Evolutionary conservation across 2,113 vertebrate genomes (phyloP).

Genomic region (Tauraco erythrolophus): DNA sequence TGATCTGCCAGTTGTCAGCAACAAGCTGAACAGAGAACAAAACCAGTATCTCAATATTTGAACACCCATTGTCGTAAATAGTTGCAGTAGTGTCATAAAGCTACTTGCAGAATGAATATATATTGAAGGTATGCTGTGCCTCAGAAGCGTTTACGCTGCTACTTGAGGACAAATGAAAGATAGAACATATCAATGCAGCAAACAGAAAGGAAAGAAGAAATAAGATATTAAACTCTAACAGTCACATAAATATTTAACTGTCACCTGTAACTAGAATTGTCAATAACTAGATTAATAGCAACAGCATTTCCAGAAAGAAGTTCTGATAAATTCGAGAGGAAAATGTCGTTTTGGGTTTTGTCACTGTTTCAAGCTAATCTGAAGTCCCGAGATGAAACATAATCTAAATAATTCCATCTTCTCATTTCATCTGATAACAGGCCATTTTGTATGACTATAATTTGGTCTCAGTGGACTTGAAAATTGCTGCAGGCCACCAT

Average conservation of each 20-base stretch:
- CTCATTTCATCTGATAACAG: not conserved
- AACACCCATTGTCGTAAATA: not conserved
- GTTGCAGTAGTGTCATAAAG: not conserved
- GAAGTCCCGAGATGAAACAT: not conserved
- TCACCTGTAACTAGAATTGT: not conserved
- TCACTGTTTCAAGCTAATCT: not conserved
- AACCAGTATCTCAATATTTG: not conserved
- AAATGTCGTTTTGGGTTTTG: not conserved
- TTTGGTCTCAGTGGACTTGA: not conserved
- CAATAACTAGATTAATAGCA: not conserved
- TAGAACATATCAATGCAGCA: not conserved
- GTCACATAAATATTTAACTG: not conserved
- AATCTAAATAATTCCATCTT: not conserved
- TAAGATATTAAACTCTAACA: not conserved
- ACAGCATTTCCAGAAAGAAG: not conserved
- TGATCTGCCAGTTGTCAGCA: not conserved
- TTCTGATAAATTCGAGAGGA: not conserved
- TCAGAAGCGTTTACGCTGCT: not conserved
- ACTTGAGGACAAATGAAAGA: not conserved
- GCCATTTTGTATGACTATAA: not conserved
- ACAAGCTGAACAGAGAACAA: not conserved
- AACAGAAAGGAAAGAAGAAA: not conserved
- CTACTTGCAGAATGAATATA: not conserved
- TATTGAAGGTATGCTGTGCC: not conserved
- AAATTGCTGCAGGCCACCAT: not conserved